Evolutionary conservation across 2,888 invertebrate species (phyloP).

Genomic region (Rhingia campestris): DNA sequence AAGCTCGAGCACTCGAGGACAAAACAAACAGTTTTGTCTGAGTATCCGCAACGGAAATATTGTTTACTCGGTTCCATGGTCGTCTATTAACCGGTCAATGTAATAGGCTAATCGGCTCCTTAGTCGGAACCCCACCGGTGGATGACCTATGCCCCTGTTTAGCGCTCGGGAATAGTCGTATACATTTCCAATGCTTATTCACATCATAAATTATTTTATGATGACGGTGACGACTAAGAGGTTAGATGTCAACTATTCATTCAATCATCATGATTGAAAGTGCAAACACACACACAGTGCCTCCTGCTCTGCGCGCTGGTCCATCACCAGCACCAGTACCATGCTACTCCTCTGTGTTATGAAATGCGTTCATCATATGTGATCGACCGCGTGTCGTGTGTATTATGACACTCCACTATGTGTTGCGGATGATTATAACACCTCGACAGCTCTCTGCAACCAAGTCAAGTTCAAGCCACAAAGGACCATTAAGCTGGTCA

Average conservation of each 20-base stretch:
- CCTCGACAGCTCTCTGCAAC: conserved; percentile 31
- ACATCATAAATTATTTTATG: conserved; percentile 39
- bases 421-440: conserved; percentile 1
- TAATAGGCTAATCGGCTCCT: conserved; percentile 11
- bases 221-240: conserved; percentile 50
- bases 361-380: not conserved
- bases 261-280: conserved; percentile 54
- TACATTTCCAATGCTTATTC: conserved; percentile 11
- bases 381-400: too few relatives aligned
- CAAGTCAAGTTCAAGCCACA: conserved; percentile 56
- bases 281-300: conserved; percentile 18
- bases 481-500: conserved; percentile 48
- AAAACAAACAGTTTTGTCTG: too few relatives aligned
- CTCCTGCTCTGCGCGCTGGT: not conserved
- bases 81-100: not conserved
- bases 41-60: too few relatives aligned
- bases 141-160: conserved; percentile 40
- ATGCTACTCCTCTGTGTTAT: not conserved
- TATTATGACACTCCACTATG: not conserved
- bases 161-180: not conserved
- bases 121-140: conserved; percentile 42
- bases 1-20: too few relatives aligned
- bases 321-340: conserved; percentile 16
- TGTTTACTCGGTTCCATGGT: not conserved
- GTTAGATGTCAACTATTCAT: conserved; percentile 62